Conservation (phyloP, 1,140 invertebrate genomes). For the Helicoverpa armigera region DNA sequence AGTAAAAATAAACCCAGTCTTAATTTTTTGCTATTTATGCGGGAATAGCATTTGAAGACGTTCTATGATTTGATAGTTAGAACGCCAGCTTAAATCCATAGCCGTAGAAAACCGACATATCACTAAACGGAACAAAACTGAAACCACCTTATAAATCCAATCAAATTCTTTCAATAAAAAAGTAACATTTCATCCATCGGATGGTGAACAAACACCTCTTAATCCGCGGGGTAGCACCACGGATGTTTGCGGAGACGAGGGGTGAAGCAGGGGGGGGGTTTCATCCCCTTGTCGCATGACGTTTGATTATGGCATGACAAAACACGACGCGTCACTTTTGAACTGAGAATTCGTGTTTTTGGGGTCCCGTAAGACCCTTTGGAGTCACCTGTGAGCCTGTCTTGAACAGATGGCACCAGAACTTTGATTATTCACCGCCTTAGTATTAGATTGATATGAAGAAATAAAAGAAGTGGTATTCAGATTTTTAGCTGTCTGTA, state of each 20-base stretch:
- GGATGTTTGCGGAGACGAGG: constrained; percentile 54
- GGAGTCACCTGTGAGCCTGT: constrained; percentile 39
- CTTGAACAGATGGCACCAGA: constrained; percentile 12
- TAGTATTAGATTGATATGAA: not conserved
- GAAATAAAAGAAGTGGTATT: not conserved
- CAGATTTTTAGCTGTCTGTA: not conserved
- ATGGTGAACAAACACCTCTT: constrained; percentile 50
- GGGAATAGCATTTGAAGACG: no score
- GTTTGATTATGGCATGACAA: constrained; percentile 70
- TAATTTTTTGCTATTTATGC: no score
- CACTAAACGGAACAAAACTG: not conserved
- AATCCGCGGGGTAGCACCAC: constrained; percentile 57
- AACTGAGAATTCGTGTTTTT: constrained; percentile 25
- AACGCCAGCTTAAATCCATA: not conserved
- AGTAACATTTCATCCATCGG: constrained; percentile 35
- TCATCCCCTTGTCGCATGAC: constrained; percentile 60
- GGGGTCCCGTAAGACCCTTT: constrained; percentile 28
- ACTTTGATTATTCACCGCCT: constrained; percentile 14
- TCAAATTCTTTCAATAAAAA: constrained; percentile 24
- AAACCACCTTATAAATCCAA: not conserved
- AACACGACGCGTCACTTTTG: constrained; percentile 57
- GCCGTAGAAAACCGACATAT: not conserved
- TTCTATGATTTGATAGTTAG: no score
- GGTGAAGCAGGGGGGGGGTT: constrained; percentile 26
- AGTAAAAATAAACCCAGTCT: no score